A percentile compares a stretch with the other conserved stretches of the same genome.
Evolutionary conservation across 2,113 vertebrate species (phyloP).

Genomic region (Ptilonorhynchus violaceus): DNA sequence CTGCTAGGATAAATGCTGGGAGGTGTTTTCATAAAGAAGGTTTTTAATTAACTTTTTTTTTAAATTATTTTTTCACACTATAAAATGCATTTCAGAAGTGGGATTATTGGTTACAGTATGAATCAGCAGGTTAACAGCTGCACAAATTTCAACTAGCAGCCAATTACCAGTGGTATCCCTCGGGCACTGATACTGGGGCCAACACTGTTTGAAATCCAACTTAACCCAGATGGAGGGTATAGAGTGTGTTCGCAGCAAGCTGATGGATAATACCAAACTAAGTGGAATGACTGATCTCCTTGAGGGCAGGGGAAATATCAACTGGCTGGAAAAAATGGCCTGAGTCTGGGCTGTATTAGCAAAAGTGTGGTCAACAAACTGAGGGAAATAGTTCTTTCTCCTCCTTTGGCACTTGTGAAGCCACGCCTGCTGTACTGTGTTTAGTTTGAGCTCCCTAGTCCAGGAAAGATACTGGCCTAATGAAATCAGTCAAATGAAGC

Average conservation of each 20-base stretch:
- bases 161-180: background rate
- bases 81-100: background rate
- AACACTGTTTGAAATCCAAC: background rate
- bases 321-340: background rate
- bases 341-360: background rate
- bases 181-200: background rate
- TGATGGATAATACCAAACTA: background rate
- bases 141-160: background rate
- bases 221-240: background rate
- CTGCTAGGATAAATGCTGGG: background rate
- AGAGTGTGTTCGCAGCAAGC: background rate
- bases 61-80: background rate
- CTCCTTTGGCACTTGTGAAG: background rate
- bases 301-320: background rate
- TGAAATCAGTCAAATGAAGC: background rate
- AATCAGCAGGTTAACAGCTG: background rate
- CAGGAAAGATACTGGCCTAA: background rate
- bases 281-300: background rate
- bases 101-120: background rate
- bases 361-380: background rate
- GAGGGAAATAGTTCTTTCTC: background rate
- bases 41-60: background rate
- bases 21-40: background rate
- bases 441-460: background rate
- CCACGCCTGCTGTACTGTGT: background rate